Evolutionary conservation across 2,888 invertebrate genomes (phyloP), one percentile per base, ranked within the genome.

Genomic region (Allolobophora icterica): DNA sequence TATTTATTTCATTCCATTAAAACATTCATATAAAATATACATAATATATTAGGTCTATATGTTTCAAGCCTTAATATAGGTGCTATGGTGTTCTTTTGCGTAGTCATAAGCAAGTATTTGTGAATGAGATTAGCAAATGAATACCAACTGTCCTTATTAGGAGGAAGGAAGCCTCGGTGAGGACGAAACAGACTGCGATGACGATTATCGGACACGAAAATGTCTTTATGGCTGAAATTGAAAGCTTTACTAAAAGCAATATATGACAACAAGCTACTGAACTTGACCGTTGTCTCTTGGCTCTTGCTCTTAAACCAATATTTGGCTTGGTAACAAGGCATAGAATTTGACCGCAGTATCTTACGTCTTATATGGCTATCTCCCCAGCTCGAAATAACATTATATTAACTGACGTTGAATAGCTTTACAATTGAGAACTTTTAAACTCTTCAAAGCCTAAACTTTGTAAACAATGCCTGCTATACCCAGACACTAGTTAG

Each of bases 161-260:
- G 71, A 71, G 71, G 71, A 71, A 71, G 71, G 71, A 71, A 71
- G 71, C 71, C 30, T 71, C n/a, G 71, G n/a, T n/a, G 71, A 71
- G n/a, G n/a, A n/a, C 71, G 30, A 71, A 71, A 1, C 71, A 71
- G 71, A 71, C n/a, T 6, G 71, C 71, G 71, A n/a, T 13, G 71
- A 71, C 71, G n/a, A n/a, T 71, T 71, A 71, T 71, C n/a, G 13
- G 71, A 71, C n/a, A n/a, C 30, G 8, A 71, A n/a, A 71, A n/a
- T 11, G n/a, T n/a, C 71, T 71, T 71, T 8, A 71, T 71, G 71
- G 30, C 8, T 71, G 8, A 71, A 30, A 11, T 71, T 11, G 1
- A 11, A 71, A 13, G 0, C n/a, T 71, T 11, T n/a, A 5, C 52
- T 24, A 24, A 24, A 52, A 52, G 52, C 21, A 52, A 52, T 52